phyloP scores from a whole-genome alignment of 2,113 vertebrate genomes.

The Lagenorhynchus albirostris region DNA sequence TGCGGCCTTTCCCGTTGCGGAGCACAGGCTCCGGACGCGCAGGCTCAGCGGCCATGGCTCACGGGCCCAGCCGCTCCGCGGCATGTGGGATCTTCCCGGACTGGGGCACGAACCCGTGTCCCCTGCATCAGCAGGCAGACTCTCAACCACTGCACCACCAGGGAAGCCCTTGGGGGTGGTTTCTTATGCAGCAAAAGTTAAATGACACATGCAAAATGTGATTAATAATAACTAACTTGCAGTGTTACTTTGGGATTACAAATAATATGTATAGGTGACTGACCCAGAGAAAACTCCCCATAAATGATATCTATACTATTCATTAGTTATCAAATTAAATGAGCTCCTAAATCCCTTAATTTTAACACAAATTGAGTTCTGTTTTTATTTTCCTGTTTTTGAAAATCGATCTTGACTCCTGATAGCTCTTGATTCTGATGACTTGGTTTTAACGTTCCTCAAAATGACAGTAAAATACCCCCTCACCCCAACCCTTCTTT shows the following conservation, averaged over 20 bases:
- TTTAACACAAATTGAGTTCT: not conserved
- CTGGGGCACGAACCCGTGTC: too few relatives aligned
- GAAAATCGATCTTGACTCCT: not conserved
- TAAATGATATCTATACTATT: not conserved
- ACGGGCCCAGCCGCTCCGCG: too few relatives aligned
- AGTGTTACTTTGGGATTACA: not conserved
- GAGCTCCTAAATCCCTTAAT: not conserved
- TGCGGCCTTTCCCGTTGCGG: too few relatives aligned
- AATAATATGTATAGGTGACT: not conserved
- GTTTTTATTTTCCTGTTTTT: not conserved
- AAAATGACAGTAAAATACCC: not conserved
- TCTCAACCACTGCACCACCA: too few relatives aligned
- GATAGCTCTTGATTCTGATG: not conserved
- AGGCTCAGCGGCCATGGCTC: too few relatives aligned
- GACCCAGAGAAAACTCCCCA: not conserved
- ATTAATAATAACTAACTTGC: not conserved
- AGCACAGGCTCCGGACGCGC: too few relatives aligned
- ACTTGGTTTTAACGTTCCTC: not conserved
- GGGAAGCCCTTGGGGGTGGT: not conserved
- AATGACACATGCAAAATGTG: not conserved
- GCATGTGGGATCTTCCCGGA: too few relatives aligned
- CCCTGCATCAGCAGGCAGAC: too few relatives aligned
- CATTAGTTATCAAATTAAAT: not conserved
- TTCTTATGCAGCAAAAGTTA: not conserved
- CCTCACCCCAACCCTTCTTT: not conserved